Conservation (phyloP, 1,140 invertebrate genomes). For the Daktulosphaira vitifoliae region DNA sequence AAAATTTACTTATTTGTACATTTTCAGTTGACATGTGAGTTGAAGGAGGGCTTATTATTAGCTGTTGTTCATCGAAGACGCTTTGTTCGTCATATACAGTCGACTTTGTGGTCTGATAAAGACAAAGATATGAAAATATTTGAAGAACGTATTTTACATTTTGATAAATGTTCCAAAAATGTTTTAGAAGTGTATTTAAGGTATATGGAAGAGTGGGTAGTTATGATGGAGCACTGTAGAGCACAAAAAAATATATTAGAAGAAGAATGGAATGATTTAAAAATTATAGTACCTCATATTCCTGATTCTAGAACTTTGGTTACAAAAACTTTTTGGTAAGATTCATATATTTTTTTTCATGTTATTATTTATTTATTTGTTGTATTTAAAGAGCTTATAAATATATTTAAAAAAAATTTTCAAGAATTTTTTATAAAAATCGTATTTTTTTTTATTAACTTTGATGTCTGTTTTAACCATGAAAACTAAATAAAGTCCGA, state of each 20-base stretch:
- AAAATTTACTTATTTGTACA: no score
- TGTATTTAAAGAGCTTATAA: no score
- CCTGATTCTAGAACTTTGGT: constrained; percentile 45
- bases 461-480: no score
- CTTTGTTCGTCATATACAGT: constrained; percentile 29
- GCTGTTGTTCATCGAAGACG: constrained; percentile 58
- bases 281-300: constrained; percentile 59
- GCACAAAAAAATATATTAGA: constrained; percentile 69
- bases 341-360: background rate
- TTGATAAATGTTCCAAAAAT: constrained; percentile 66
- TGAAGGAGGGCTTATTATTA: constrained; percentile 73
- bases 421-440: no score
- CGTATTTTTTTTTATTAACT: no score
- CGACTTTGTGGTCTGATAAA: constrained; percentile 42
- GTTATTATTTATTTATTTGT: no score
- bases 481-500: no score
- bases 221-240: constrained; percentile 56
- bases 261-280: constrained; percentile 70
- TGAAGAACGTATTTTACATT: constrained; percentile 55
- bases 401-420: no score
- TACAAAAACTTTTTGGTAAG: constrained; percentile 39
- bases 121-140: constrained; percentile 51
- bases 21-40: constrained; percentile 68
- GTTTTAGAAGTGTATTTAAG: constrained; percentile 66
- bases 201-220: constrained; percentile 64